Evolutionary conservation across 37 sponge, comb jelly and placozoan genomes (phyloP).

Genomic region (Hormiphora californensis): DNA sequence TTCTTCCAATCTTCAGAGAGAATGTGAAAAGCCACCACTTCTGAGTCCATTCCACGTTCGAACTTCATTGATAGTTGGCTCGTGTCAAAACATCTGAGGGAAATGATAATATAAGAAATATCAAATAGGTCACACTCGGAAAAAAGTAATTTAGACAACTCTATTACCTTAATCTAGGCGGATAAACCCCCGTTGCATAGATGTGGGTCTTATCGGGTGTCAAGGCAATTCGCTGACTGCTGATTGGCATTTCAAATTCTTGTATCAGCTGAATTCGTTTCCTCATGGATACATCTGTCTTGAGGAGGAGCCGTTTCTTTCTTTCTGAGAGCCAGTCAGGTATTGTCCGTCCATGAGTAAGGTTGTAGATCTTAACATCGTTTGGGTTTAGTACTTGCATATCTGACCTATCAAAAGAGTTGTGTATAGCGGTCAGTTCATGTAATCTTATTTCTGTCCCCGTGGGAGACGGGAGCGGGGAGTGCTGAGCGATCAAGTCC

Average conservation of each 20-base stretch:
- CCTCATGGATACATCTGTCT: slow-evolving; percentile 70
- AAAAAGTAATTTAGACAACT: background rate
- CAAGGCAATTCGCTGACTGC: slow-evolving; percentile 60
- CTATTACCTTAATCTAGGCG: slow-evolving; percentile 45
- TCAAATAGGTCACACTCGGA: background rate
- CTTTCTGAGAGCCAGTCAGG: slow-evolving; percentile 96
- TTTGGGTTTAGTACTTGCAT: slow-evolving; percentile 86
- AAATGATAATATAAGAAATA: slow-evolving; percentile 20
- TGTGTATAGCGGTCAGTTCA: too few relatives aligned
- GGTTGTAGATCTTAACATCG: slow-evolving; percentile 86
- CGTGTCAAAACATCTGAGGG: slow-evolving; percentile 86
- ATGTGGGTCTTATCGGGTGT: slow-evolving; percentile 80
- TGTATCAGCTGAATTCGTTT: slow-evolving; percentile 84
- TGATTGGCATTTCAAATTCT: slow-evolving; percentile 89
- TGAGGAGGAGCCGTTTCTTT: slow-evolving; percentile 71
- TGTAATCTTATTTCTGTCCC: too few relatives aligned
- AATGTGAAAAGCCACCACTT: slow-evolving; percentile 72
- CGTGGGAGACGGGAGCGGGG: too few relatives aligned
- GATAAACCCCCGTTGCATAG: slow-evolving; percentile 63
- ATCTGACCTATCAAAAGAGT: too few relatives aligned
- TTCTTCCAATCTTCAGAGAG: slow-evolving; percentile 95
- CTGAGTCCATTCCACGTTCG: slow-evolving; percentile 84
- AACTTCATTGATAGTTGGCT: slow-evolving; percentile 92
- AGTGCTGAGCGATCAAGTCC: too few relatives aligned
- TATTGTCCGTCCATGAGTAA: slow-evolving; percentile 77